Evolutionary conservation across 1,140 invertebrate species (phyloP).

Genomic region (Melitaea cinxia): DNA sequence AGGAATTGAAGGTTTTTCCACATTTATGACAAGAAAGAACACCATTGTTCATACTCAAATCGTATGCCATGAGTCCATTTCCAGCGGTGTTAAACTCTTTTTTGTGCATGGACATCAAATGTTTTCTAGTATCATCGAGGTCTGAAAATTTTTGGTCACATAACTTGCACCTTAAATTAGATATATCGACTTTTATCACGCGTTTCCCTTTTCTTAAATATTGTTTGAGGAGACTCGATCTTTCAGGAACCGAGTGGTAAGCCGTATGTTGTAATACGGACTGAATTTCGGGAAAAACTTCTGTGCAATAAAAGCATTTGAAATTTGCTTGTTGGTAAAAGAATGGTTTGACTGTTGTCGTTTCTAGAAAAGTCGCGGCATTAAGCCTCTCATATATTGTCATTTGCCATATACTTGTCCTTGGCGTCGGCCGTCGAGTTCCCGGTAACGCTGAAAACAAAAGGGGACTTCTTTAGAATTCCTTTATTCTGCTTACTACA

Average conservation of each 20-base stretch:
- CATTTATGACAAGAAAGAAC: slow-evolving; percentile 68
- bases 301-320: slow-evolving; percentile 74
- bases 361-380: slow-evolving; percentile 67
- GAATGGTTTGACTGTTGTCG: slow-evolving; percentile 68
- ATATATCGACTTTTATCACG: slow-evolving; percentile 74
- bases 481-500: slow-evolving; percentile 19
- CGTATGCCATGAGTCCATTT: slow-evolving; percentile 69
- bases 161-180: slow-evolving; percentile 60
- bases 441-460: slow-evolving; percentile 60
- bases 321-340: slow-evolving; percentile 74
- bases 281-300: slow-evolving; percentile 68
- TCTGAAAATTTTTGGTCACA: slow-evolving; percentile 66
- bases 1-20: slow-evolving; percentile 65
- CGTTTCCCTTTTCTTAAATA: slow-evolving; percentile 71
- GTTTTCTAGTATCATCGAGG: slow-evolving; percentile 63
- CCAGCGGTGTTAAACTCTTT: slow-evolving; percentile 70
- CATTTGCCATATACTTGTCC: slow-evolving; percentile 76
- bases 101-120: slow-evolving; percentile 56
- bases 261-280: slow-evolving; percentile 61
- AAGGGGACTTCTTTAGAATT: slow-evolving; percentile 39
- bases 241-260: slow-evolving; percentile 55
- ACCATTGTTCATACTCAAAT: slow-evolving; percentile 58
- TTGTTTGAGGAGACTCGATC: slow-evolving; percentile 58
- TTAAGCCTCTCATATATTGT: slow-evolving; percentile 71
- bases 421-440: slow-evolving; percentile 48